Conservation (phyloP, 2,797 vertebrate species). For the Acestrorhynchus altus region DNA sequence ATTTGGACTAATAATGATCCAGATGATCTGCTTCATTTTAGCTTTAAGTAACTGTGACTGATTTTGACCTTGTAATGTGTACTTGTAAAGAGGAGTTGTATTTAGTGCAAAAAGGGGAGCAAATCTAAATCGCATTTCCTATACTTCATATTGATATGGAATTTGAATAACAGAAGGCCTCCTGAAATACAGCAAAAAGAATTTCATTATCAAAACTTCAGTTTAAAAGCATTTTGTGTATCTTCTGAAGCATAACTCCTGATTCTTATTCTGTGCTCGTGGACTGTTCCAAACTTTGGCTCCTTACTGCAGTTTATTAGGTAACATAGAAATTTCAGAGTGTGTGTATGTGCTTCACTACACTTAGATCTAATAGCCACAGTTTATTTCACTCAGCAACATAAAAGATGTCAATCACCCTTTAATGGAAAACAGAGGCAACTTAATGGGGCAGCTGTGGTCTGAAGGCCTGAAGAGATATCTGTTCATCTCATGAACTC, state of each 20-base stretch:
- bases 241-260: background rate
- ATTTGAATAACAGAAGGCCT: background rate
- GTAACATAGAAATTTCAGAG: background rate
- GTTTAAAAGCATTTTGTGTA: too few relatives aligned
- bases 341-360: conserved; percentile 21
- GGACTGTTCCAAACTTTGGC: background rate
- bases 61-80: conserved; percentile 1
- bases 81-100: conserved; percentile 8
- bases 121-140: conserved; percentile 29
- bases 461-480: conserved; percentile 50
- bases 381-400: conserved; percentile 54
- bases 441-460: conserved; percentile 58
- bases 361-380: conserved; percentile 48
- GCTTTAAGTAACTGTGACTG: conserved; percentile 7
- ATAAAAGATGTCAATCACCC: conserved; percentile 51
- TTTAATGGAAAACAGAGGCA: conserved; percentile 48
- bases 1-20: background rate
- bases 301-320: conserved; percentile 8
- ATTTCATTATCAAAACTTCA: background rate
- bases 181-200: background rate
- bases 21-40: background rate
- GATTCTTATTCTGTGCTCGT: background rate
- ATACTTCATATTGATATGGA: conserved; percentile 16
- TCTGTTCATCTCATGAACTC: conserved; percentile 47
- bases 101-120: background rate